A percentile compares a stretch with the other conserved stretches of the same genome.
Evolutionary conservation across 2,113 vertebrate genomes (phyloP).

Genomic region (Pimephales promelas): DNA sequence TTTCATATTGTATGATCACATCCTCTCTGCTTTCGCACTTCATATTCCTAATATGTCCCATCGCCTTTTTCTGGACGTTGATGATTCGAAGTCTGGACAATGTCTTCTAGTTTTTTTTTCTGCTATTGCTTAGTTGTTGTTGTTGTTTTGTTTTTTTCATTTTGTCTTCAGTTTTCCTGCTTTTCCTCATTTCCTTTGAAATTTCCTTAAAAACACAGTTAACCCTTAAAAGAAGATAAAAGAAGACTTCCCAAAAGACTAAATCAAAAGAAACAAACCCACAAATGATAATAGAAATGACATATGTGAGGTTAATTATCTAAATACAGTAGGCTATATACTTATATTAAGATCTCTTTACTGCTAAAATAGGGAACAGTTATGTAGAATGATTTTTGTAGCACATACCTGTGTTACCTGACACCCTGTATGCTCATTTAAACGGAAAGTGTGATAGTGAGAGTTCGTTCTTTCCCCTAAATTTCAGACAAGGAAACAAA

Average conservation of each 20-base stretch:
- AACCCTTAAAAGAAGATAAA: not conserved
- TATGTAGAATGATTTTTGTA: not conserved
- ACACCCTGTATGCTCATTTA: not conserved
- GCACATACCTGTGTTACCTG: not conserved
- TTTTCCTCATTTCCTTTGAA: not conserved
- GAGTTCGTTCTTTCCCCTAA: not conserved
- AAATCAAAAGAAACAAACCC: too few relatives aligned
- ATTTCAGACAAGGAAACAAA: not conserved
- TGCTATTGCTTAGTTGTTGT: not conserved
- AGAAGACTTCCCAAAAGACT: too few relatives aligned
- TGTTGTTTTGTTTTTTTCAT: not conserved
- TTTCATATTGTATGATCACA: conserved; percentile 21
- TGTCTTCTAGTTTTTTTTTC: not conserved
- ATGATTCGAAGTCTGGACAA: not conserved
- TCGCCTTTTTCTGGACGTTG: not conserved
- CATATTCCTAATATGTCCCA: not conserved
- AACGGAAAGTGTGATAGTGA: not conserved
- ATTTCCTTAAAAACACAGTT: not conserved
- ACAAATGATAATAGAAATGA: not conserved
- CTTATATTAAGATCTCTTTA: not conserved
- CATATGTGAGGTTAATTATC: not conserved
- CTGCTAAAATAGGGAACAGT: too few relatives aligned
- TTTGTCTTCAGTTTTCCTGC: not conserved
- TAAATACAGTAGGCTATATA: too few relatives aligned
- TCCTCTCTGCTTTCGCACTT: conserved; percentile 19